Conservation (phyloP, 2,888 invertebrate species). For the Cryptus armator region DNA sequence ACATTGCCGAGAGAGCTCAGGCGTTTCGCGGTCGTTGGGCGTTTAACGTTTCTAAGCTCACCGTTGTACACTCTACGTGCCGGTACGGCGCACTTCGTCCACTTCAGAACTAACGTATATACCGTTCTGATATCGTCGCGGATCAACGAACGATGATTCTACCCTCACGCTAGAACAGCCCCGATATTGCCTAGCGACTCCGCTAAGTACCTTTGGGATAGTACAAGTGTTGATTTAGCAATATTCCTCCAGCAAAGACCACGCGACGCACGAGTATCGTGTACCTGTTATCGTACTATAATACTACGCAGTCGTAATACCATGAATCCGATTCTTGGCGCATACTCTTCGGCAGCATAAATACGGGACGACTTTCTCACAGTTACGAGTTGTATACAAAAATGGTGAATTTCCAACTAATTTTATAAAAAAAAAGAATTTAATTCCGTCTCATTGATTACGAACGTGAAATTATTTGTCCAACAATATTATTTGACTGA, state of each 20-base stretch:
- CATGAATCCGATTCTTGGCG: constrained; percentile 17
- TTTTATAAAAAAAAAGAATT: not conserved
- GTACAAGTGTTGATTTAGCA: constrained; percentile 68
- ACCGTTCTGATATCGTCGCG: constrained; percentile 41
- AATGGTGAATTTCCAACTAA: not conserved
- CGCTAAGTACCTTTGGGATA: constrained; percentile 2
- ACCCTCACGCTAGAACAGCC: constrained; percentile 19
- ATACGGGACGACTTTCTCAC: not conserved
- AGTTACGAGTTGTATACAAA: not conserved
- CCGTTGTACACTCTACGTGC: not conserved
- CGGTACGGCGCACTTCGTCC: not conserved
- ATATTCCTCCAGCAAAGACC: constrained; percentile 72
- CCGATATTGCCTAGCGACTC: constrained; percentile 4
- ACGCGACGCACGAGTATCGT: constrained; percentile 52
- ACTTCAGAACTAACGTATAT: not conserved
- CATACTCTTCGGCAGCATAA: constrained; percentile 4
- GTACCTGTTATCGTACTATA: constrained; percentile 56
- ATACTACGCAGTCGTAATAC: constrained; percentile 3
- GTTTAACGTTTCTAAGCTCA: constrained; percentile 46
- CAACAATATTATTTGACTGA: not conserved
- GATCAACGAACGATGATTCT: constrained; percentile 39
- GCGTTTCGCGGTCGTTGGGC: constrained; percentile 53
- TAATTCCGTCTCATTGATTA: not conserved
- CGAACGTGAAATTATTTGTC: not conserved
- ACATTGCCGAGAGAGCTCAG: constrained; percentile 62